Evolutionary conservation across 2,113 vertebrate genomes (phyloP).

Genomic region (Chionodraco myersi): DNA sequence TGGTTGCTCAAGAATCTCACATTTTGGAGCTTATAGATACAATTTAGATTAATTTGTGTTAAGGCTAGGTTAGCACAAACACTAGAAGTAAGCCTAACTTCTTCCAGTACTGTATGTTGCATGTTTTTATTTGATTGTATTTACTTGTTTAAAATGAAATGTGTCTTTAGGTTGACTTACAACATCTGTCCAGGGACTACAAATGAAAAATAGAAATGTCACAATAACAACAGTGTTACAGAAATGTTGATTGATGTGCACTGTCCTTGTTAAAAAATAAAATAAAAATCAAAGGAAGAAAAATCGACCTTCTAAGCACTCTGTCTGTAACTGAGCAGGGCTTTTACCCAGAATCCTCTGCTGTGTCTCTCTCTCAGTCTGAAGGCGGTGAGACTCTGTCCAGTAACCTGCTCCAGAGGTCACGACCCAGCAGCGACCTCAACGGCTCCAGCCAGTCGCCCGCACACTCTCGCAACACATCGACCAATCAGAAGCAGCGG

Average conservation of each 20-base stretch:
- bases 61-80: conserved; percentile 33
- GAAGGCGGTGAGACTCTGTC: conserved; percentile 94
- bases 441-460: conserved; percentile 96
- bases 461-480: conserved; percentile 95
- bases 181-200: no score
- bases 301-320: background rate
- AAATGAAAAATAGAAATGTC: no score
- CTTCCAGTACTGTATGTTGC: background rate
- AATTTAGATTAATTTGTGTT: background rate
- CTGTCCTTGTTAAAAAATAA: no score
- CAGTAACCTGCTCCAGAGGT: conserved; percentile 90
- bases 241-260: no score
- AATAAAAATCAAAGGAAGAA: no score
- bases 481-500: conserved; percentile 97
- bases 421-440: conserved; percentile 94
- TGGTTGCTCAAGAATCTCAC: background rate
- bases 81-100: background rate
- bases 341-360: conserved; percentile 59
- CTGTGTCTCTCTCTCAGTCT: conserved; percentile 81
- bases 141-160: no score
- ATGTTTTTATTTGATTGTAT: no score
- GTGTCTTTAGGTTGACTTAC: no score
- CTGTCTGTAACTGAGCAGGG: no score
- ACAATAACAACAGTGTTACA: no score
- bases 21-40: background rate